Evolutionary conservation across 1,140 invertebrate genomes (phyloP).

Genomic region (Antheraea mylitta): DNA sequence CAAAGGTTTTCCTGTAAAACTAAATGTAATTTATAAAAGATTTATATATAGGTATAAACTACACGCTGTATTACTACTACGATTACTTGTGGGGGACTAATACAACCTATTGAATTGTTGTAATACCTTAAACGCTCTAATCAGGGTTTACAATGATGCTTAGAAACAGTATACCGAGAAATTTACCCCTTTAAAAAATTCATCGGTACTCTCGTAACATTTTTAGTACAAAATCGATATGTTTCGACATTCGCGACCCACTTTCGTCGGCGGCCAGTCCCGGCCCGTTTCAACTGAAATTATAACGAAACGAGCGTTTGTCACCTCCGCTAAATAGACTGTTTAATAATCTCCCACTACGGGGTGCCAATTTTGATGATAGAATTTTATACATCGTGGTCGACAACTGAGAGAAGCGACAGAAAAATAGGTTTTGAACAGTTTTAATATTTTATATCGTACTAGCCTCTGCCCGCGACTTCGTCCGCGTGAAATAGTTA

Average conservation of each 20-base stretch:
- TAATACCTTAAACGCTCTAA: too few relatives aligned
- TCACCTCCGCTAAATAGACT: constrained; percentile 36
- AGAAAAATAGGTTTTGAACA: background rate
- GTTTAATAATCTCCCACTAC: constrained; percentile 16
- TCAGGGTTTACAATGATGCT: too few relatives aligned
- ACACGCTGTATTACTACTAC: too few relatives aligned
- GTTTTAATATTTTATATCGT: background rate
- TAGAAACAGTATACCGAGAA: background rate
- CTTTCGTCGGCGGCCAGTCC: constrained; percentile 15
- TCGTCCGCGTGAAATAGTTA: too few relatives aligned
- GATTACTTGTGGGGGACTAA: too few relatives aligned
- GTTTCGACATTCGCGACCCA: constrained; percentile 21
- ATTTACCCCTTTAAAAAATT: background rate
- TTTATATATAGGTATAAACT: too few relatives aligned
- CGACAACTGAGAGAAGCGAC: background rate
- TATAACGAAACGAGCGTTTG: constrained; percentile 42
- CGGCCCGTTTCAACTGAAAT: constrained; percentile 36
- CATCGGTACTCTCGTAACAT: background rate
- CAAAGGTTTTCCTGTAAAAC: too few relatives aligned
- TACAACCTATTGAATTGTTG: too few relatives aligned
- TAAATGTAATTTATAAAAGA: too few relatives aligned
- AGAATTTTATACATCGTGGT: constrained; percentile 3
- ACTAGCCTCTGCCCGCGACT: too few relatives aligned
- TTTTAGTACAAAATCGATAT: constrained; percentile 24
- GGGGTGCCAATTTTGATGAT: background rate